Evolutionary conservation across 1,140 invertebrate species (phyloP).

Genomic region (Papilio glaucus): DNA sequence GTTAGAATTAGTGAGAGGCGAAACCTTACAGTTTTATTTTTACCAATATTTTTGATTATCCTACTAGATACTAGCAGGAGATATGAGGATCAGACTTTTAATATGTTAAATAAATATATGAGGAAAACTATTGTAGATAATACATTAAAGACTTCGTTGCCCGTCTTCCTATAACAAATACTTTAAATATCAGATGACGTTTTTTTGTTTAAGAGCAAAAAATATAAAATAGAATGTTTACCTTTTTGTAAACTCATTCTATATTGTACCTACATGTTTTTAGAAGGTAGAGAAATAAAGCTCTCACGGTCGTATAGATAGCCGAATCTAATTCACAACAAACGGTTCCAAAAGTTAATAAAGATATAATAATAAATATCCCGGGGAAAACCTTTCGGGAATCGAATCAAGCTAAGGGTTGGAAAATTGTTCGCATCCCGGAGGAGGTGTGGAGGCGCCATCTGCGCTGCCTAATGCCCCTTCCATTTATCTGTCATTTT

Average conservation of each 20-base stretch:
- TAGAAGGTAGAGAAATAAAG: neutral
- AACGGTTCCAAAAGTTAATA: slow-evolving; percentile 76
- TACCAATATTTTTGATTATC: neutral
- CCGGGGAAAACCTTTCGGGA: slow-evolving; percentile 72
- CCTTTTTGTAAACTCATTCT: too few relatives aligned
- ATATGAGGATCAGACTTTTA: neutral
- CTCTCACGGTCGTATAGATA: slow-evolving; percentile 15
- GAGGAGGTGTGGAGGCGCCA: slow-evolving; percentile 71
- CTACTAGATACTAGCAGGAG: neutral
- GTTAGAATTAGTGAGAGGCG: neutral
- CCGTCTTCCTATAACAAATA: neutral
- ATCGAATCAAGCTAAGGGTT: slow-evolving; percentile 79
- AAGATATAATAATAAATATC: slow-evolving; percentile 83
- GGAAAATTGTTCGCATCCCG: slow-evolving; percentile 78
- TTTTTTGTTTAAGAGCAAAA: neutral
- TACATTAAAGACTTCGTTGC: neutral
- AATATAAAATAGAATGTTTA: too few relatives aligned
- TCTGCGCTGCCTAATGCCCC: slow-evolving; percentile 76
- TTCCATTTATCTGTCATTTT: slow-evolving; percentile 78
- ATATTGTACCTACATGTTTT: neutral
- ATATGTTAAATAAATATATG: neutral
- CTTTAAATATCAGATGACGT: neutral
- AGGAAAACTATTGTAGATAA: neutral
- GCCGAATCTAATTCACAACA: slow-evolving; percentile 69
- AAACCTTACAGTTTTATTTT: slow-evolving; percentile 3